These are phyloP conservation scores for Anthoptus insignis DNA, from an alignment of 2,888 invertebrate species.

Conservation along the genomic window DNA sequence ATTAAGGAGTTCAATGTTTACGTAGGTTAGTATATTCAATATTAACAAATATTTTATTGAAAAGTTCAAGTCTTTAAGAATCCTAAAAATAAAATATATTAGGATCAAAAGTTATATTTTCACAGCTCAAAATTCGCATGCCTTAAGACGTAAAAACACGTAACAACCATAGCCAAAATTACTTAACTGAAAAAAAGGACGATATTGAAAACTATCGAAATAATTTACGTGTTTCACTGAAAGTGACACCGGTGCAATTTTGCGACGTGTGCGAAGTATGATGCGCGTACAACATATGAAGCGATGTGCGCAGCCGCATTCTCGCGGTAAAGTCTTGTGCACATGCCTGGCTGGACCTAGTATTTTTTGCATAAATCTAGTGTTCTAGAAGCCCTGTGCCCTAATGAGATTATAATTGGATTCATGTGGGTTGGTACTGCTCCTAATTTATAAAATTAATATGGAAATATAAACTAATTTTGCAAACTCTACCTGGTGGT, in stretches of 20 bases:
- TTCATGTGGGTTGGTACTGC: neutral
- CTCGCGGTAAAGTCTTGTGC: constrained; percentile 18
- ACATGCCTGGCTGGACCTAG: constrained; percentile 7
- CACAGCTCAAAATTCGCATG: neutral
- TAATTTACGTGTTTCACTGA: neutral
- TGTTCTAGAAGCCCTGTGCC: neutral
- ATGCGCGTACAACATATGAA: constrained; percentile 56
- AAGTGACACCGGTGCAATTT: constrained; percentile 34
- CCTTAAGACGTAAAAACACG: neutral
- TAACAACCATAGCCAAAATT: neutral
- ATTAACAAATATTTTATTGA: neutral
- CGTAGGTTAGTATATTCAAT: no score
- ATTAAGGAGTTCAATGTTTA: neutral
- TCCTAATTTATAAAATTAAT: neutral
- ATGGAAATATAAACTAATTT: neutral
- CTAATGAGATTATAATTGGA: constrained; percentile 1
- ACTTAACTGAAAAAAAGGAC: neutral
- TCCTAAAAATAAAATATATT: constrained; percentile 5
- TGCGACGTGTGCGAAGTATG: constrained; percentile 54
- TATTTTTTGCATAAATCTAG: neutral
- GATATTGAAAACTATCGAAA: constrained; percentile 6
- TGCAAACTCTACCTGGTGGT: neutral
- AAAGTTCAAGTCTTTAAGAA: constrained; percentile 22
- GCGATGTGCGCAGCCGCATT: constrained; percentile 38
- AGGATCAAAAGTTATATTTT: constrained; percentile 16